phyloP scores from a whole-genome alignment of 2,888 invertebrate genomes.

The Epistrophella euchroma region DNA sequence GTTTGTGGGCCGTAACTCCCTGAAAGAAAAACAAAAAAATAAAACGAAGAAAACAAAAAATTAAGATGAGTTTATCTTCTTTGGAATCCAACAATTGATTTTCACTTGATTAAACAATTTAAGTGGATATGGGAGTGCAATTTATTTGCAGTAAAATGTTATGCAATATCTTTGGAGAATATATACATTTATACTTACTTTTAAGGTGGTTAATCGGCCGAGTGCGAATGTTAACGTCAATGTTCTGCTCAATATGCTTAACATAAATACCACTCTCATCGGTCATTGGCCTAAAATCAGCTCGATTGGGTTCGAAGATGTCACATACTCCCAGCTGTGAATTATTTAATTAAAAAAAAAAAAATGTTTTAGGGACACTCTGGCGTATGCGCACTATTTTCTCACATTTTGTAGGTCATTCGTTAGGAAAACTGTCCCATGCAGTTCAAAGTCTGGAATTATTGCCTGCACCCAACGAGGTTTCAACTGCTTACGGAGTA shows the following conservation, averaged over 20 bases:
- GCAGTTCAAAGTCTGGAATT: constrained; percentile 91
- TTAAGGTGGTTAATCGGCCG: constrained; percentile 85
- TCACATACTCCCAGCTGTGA: constrained; percentile 90
- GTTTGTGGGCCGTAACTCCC: constrained; percentile 82
- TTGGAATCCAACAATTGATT: constrained; percentile 51
- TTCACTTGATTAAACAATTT: constrained; percentile 82
- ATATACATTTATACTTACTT: constrained; percentile 81
- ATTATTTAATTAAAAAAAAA: constrained; percentile 55
- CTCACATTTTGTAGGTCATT: constrained; percentile 91
- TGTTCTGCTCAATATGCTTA: constrained; percentile 92
- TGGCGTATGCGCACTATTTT: constrained; percentile 45
- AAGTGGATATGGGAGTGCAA: constrained; percentile 74
- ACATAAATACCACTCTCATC: constrained; percentile 90
- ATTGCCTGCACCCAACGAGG: constrained; percentile 90
- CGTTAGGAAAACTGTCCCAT: constrained; percentile 92
- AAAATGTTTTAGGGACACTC: neutral
- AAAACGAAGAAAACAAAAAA: neutral
- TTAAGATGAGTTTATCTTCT: constrained; percentile 30
- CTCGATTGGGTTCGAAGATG: constrained; percentile 91
- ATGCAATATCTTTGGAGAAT: constrained; percentile 41
- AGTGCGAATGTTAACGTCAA: constrained; percentile 92
- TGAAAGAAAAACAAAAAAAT: constrained; percentile 71
- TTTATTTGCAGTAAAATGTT: constrained; percentile 72
- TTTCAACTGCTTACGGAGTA: constrained; percentile 88
- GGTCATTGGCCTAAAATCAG: constrained; percentile 92